A percentile compares a stretch with the other conserved stretches of the same genome.
phyloP scores from a whole-genome alignment of 2,888 invertebrate genomes.

The Folsomia candida region DNA sequence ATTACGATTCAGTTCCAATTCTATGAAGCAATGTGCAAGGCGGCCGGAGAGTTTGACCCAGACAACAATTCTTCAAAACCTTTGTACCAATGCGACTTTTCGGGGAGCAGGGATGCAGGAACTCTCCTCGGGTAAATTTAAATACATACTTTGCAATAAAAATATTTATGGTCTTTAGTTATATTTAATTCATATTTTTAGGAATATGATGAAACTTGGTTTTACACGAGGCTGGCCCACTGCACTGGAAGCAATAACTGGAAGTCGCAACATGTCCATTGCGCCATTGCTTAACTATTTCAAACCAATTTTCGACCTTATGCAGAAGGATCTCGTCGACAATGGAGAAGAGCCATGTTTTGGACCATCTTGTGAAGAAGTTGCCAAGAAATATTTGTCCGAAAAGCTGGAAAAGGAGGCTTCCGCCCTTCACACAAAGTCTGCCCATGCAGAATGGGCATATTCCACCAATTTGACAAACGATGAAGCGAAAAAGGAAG shows the following conservation, averaged over 20 bases:
- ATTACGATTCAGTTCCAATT: constrained; percentile 61
- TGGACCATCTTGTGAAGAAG: constrained; percentile 35
- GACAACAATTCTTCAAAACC: constrained; percentile 48
- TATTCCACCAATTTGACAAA: constrained; percentile 54
- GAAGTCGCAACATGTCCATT: constrained; percentile 53
- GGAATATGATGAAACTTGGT: constrained; percentile 56
- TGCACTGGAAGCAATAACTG: constrained; percentile 56
- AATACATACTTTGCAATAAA: neutral
- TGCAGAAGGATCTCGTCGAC: constrained; percentile 50
- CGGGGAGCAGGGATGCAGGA: constrained; percentile 55
- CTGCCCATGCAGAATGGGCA: constrained; percentile 54
- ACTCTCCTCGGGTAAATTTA: constrained; percentile 53
- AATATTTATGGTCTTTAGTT: neutral
- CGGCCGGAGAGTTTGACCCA: constrained; percentile 54
- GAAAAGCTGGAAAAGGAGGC: constrained; percentile 30
- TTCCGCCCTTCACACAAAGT: constrained; percentile 52
- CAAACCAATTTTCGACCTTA: constrained; percentile 52
- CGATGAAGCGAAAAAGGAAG: constrained; percentile 29
- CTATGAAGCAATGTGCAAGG: constrained; percentile 56
- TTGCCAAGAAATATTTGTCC: constrained; percentile 33
- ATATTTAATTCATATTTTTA: constrained; percentile 24
- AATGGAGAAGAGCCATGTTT: constrained; percentile 51
- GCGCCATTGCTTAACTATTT: constrained; percentile 54
- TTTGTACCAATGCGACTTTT: constrained; percentile 57
- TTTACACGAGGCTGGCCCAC: constrained; percentile 55